phyloP scores from a whole-genome alignment of 2,113 vertebrate species.

The Oxygymnocypris stewartii region DNA sequence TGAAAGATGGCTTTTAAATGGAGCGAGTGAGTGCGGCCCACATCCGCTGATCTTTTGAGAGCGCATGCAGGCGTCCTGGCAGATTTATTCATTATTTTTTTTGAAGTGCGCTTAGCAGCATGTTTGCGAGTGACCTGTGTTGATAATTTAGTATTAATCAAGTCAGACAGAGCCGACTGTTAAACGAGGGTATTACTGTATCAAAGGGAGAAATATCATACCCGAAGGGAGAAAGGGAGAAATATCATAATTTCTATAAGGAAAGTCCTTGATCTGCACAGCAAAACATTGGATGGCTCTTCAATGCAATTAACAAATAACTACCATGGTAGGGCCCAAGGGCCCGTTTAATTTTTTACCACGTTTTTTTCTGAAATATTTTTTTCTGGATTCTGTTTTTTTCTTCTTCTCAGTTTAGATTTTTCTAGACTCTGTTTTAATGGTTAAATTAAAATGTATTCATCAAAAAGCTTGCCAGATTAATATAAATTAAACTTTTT shows the following conservation, averaged over 20 bases:
- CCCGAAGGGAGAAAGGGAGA: too few relatives aligned
- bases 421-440: too few relatives aligned
- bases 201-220: not conserved
- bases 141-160: not conserved
- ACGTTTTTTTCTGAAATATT: too few relatives aligned
- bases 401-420: too few relatives aligned
- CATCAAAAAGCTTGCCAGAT: too few relatives aligned
- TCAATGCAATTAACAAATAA: not conserved
- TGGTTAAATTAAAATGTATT: too few relatives aligned
- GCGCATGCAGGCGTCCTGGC: not conserved
- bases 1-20: conserved; percentile 50
- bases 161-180: not conserved
- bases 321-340: not conserved
- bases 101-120: not conserved
- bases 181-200: not conserved
- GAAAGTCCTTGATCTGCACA: not conserved
- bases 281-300: not conserved
- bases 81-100: not conserved
- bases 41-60: not conserved
- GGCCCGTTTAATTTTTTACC: too few relatives aligned
- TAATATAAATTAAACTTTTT: too few relatives aligned
- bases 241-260: too few relatives aligned
- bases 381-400: too few relatives aligned
- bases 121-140: not conserved
- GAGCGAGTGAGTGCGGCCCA: not conserved